Percentiles rank a stretch among this genome's conserved stretches.
Evolutionary conservation across 2,113 vertebrate genomes (phyloP).

Genomic region (Agapornis roseicollis): DNA sequence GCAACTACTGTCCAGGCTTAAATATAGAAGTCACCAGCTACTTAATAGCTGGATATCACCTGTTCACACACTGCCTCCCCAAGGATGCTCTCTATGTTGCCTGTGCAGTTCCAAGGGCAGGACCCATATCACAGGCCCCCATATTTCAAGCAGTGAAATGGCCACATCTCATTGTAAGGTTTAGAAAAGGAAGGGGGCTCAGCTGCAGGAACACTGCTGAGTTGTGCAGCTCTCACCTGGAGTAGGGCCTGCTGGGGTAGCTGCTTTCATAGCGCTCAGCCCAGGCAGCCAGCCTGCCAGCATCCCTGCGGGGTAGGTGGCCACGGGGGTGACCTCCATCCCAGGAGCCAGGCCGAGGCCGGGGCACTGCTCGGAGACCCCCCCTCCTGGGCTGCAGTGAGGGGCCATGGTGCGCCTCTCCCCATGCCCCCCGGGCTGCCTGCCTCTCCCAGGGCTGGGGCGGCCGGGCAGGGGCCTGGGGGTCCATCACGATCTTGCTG

Average conservation of each 20-base stretch:
- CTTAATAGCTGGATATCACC: background rate
- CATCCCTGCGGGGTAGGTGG: background rate
- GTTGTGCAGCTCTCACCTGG: constrained; percentile 59
- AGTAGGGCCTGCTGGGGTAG: background rate
- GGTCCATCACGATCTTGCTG: constrained; percentile 61
- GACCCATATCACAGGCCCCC: accelerated
- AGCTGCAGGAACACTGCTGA: accelerated
- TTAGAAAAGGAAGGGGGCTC: background rate
- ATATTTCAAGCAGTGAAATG: accelerated
- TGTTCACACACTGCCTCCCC: accelerated
- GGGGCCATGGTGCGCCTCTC: background rate
- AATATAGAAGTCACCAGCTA: accelerated
- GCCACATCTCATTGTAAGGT: accelerated
- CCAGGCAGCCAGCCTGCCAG: background rate
- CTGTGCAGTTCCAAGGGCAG: background rate
- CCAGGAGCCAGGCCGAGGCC: background rate
- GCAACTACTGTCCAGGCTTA: background rate
- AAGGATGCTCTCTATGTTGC: background rate
- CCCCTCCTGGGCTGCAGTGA: background rate
- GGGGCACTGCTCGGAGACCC: background rate
- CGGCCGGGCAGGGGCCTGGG: background rate
- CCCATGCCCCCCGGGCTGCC: accelerated
- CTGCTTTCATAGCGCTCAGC: background rate
- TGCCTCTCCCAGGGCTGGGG: background rate
- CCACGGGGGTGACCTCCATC: background rate